These are phyloP conservation scores for Oedothorax gibbosus DNA, from an alignment of 1,140 invertebrate genomes.

Conservation along the genomic window DNA sequence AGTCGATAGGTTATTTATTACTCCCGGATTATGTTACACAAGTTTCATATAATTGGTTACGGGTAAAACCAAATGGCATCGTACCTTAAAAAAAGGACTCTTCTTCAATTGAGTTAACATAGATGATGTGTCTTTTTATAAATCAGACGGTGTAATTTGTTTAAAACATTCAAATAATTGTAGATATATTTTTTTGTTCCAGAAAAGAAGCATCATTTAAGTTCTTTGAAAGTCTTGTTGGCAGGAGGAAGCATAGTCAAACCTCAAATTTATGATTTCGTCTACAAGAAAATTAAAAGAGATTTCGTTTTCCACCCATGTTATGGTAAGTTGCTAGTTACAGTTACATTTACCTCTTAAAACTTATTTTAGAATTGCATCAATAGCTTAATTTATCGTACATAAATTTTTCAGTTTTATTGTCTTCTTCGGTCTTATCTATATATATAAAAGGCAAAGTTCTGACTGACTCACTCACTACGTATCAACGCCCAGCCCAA, in stretches of 20 bases:
- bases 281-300: constrained; percentile 29
- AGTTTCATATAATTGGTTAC: too few species aligned
- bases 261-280: constrained; percentile 34
- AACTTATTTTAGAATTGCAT: neutral
- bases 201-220: constrained; percentile 34
- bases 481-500: too few species aligned
- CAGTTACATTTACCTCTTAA: neutral
- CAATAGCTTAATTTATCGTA: too few species aligned
- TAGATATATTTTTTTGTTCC: neutral
- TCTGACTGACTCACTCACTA: too few species aligned
- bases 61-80: too few species aligned
- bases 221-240: neutral
- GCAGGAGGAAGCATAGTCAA: constrained; percentile 35
- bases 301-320: constrained; percentile 16
- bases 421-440: too few species aligned
- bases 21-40: too few species aligned
- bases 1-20: too few species aligned
- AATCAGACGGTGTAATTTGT: too few species aligned
- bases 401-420: too few species aligned
- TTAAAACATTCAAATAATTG: neutral
- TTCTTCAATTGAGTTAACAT: neutral
- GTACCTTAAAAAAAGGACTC: too few species aligned
- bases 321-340: constrained; percentile 18
- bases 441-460: too few species aligned
- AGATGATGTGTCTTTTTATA: neutral